Evolutionary conservation across 2,888 invertebrate genomes (phyloP).

Genomic region (Scelioninae gen. 1): DNA sequence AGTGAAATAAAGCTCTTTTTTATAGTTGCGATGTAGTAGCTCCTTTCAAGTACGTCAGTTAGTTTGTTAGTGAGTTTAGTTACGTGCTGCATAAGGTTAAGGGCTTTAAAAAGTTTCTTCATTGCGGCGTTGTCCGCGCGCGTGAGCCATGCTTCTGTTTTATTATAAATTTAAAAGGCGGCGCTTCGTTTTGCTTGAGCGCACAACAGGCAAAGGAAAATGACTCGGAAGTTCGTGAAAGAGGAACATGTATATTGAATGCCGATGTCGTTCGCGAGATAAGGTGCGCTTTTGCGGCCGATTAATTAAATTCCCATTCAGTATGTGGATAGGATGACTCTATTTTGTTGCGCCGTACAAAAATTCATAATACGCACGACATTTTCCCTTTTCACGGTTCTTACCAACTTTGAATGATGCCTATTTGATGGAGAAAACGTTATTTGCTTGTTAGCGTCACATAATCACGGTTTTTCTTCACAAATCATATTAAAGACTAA

Average conservation of each 20-base stretch:
- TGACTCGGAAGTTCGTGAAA: slow-evolving; percentile 54
- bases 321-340: slow-evolving; percentile 6
- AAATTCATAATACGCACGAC: slow-evolving; percentile 43
- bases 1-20: slow-evolving; percentile 45
- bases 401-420: slow-evolving; percentile 14
- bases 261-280: slow-evolving; percentile 58
- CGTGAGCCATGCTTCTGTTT: slow-evolving; percentile 56
- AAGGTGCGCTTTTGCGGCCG: slow-evolving; percentile 58
- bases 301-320: slow-evolving; percentile 65
- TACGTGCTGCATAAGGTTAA: slow-evolving; percentile 78
- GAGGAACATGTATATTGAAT: slow-evolving; percentile 59
- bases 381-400: too few relatives aligned
- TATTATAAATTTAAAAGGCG: slow-evolving; percentile 69
- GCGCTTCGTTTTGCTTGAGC: slow-evolving; percentile 24
- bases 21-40: slow-evolving; percentile 75
- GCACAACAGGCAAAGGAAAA: slow-evolving; percentile 37
- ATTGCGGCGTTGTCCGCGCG: slow-evolving; percentile 69
- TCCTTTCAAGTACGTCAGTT: slow-evolving; percentile 78
- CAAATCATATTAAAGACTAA: not conserved
- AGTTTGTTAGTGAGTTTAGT: slow-evolving; percentile 79
- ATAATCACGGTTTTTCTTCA: not conserved
- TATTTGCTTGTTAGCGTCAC: slow-evolving; percentile 22
- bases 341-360: slow-evolving; percentile 40
- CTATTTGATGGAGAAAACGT: slow-evolving; percentile 16
- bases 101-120: slow-evolving; percentile 78